Percentiles rank a stretch among this genome's conserved stretches.
phyloP scores from a whole-genome alignment of 1,140 invertebrate species.

The Drosophila novamexicana region DNA sequence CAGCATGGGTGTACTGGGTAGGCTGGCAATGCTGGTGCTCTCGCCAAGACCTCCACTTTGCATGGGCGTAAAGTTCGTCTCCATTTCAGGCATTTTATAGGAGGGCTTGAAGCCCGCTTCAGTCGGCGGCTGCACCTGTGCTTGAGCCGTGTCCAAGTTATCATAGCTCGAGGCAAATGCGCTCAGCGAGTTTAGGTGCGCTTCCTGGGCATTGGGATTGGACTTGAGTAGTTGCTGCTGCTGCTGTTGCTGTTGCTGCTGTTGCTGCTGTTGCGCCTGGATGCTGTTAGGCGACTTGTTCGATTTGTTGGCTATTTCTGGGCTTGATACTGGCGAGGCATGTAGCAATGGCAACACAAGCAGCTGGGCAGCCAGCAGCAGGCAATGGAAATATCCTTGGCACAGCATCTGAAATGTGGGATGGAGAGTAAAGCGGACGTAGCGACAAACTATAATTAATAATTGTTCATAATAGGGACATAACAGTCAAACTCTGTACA shows the following conservation, averaged over 20 bases:
- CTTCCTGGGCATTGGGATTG: conserved; percentile 44
- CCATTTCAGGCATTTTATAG: conserved; percentile 78
- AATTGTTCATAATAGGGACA: not conserved
- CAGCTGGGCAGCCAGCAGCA: conserved; percentile 43
- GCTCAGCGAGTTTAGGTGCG: conserved; percentile 72
- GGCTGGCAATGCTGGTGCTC: conserved; percentile 30
- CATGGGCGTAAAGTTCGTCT: conserved; percentile 79
- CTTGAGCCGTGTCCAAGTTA: conserved; percentile 27
- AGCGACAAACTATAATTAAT: not conserved
- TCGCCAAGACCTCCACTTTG: conserved; percentile 41
- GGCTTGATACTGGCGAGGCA: conserved; percentile 64
- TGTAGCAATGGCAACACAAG: conserved; percentile 21
- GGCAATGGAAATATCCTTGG: conserved; percentile 5
- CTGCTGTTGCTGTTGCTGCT: conserved; percentile 40
- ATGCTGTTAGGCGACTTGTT: conserved; percentile 59
- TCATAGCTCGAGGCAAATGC: conserved; percentile 74
- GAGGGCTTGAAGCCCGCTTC: conserved; percentile 71
- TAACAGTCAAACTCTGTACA: not conserved
- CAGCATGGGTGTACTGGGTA: conserved; percentile 86
- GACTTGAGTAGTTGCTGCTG: conserved; percentile 45
- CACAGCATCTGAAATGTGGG: conserved; percentile 47
- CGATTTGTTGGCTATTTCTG: conserved; percentile 65
- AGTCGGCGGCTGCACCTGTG: conserved; percentile 33
- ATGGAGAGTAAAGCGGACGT: not conserved
- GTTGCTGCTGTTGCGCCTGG: conserved; percentile 52